Evolutionary conservation across 2,113 vertebrate species (phyloP).

Genomic region (Lamprologus lemairii): DNA sequence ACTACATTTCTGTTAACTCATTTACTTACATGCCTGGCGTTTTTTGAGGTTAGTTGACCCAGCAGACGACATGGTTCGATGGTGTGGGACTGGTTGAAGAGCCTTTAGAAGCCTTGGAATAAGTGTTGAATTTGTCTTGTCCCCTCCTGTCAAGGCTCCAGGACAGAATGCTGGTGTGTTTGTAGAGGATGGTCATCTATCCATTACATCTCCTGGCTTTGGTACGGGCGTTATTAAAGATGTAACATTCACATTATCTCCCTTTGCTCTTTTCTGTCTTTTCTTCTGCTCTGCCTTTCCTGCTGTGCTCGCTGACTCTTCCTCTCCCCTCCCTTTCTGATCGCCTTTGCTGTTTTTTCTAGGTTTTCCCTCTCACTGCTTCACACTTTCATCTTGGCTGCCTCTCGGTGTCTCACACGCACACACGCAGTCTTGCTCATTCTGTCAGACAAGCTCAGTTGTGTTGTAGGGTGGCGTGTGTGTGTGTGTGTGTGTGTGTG

Average conservation of each 20-base stretch:
- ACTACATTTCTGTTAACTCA: neutral
- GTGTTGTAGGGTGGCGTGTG: conserved; percentile 28
- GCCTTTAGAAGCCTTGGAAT: conserved; percentile 2
- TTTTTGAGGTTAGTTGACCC: conserved; percentile 66
- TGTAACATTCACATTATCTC: neutral
- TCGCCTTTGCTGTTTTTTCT: conserved; percentile 31
- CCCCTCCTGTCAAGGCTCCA: conserved; percentile 44
- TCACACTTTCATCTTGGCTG: conserved; percentile 47
- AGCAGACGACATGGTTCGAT: conserved; percentile 61
- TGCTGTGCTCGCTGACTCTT: conserved; percentile 3
- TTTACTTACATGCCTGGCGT: conserved; percentile 61
- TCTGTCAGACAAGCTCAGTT: conserved; percentile 32
- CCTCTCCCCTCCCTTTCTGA: neutral
- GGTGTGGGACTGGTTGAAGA: neutral
- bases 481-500: neutral
- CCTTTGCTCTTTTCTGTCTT: neutral
- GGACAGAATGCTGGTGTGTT: conserved; percentile 31
- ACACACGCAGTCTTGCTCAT: neutral
- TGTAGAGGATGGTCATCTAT: conserved; percentile 39
- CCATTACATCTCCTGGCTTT: conserved; percentile 33
- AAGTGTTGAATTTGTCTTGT: neutral
- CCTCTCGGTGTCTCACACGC: neutral
- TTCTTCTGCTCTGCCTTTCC: conserved; percentile 6
- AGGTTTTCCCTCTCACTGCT: conserved; percentile 48
- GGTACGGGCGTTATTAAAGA: neutral